A percentile compares a stretch with the other conserved stretches of the same genome.
Evolutionary conservation across 2,113 vertebrate genomes (phyloP).

Genomic region (Pipra filicauda): DNA sequence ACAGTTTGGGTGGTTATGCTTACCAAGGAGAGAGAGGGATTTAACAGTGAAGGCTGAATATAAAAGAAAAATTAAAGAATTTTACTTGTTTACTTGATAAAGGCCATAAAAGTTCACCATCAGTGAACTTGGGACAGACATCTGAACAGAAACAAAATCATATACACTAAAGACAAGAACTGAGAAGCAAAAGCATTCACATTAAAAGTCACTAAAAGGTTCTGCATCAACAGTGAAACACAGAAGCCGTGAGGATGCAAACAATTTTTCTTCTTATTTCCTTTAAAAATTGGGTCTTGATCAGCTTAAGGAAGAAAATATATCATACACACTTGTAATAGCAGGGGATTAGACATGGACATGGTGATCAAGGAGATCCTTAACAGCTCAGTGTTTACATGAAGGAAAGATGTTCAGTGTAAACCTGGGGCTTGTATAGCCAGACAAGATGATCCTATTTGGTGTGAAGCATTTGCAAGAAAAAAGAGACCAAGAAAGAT

Average conservation of each 20-base stretch:
- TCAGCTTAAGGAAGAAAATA: not conserved
- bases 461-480: not conserved
- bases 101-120: not conserved
- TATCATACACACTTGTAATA: not conserved
- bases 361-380: not conserved
- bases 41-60: not conserved
- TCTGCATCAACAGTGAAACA: not conserved
- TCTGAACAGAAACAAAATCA: not conserved
- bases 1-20: not conserved
- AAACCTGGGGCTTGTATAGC: not conserved
- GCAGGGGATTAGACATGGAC: not conserved
- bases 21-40: not conserved
- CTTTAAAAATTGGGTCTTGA: not conserved
- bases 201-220: not conserved
- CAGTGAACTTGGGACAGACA: not conserved
- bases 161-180: not conserved
- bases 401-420: not conserved
- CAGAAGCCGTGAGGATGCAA: not conserved
- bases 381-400: not conserved
- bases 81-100: not conserved
- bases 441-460: not conserved
- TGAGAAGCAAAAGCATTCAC: not conserved
- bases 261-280: not conserved
- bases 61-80: not conserved
- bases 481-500: not conserved